These are phyloP conservation scores for Benitochromis conjunctus DNA, from an alignment of 2,113 vertebrate species.

Conservation along the genomic window DNA sequence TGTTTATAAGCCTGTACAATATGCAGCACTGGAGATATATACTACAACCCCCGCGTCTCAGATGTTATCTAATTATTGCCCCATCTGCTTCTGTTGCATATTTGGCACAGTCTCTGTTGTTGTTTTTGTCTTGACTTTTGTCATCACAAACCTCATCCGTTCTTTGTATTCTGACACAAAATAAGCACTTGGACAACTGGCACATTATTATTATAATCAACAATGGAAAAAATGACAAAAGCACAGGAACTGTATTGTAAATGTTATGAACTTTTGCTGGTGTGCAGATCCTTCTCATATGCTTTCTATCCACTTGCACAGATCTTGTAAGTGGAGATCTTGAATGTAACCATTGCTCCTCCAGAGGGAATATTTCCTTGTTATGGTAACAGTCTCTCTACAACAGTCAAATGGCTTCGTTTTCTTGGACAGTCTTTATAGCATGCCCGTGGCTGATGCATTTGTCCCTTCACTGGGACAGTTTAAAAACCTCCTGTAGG, in stretches of 20 bases:
- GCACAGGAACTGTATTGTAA: slow-evolving; percentile 43
- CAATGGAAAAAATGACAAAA: slow-evolving; percentile 54
- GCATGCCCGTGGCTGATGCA: slow-evolving; percentile 50
- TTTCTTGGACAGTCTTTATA: slow-evolving; percentile 49
- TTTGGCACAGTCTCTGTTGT: slow-evolving; percentile 65
- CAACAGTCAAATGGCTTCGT: slow-evolving; percentile 57
- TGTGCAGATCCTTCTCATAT: slow-evolving; percentile 54
- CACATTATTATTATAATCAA: slow-evolving; percentile 53
- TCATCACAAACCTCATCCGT: slow-evolving; percentile 44
- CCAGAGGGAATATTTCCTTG: slow-evolving; percentile 23
- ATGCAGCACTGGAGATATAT: slow-evolving; percentile 57
- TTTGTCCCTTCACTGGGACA: slow-evolving; percentile 36
- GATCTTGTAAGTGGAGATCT: slow-evolving; percentile 5
- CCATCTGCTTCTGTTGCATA: slow-evolving; percentile 71
- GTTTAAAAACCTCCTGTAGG: slow-evolving; percentile 47
- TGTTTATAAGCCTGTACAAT: slow-evolving; percentile 67
- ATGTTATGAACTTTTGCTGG: slow-evolving; percentile 66
- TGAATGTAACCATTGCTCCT: slow-evolving; percentile 29
- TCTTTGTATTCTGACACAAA: slow-evolving; percentile 50
- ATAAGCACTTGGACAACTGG: slow-evolving; percentile 62
- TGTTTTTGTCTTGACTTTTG: slow-evolving; percentile 40
- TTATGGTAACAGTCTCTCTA: slow-evolving; percentile 53
- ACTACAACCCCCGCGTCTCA: slow-evolving; percentile 31
- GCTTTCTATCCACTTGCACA: slow-evolving; percentile 27
- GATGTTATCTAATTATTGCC: slow-evolving; percentile 62